phyloP scores from a whole-genome alignment of 2,888 invertebrate species.

The Exocentrus adspersus region DNA sequence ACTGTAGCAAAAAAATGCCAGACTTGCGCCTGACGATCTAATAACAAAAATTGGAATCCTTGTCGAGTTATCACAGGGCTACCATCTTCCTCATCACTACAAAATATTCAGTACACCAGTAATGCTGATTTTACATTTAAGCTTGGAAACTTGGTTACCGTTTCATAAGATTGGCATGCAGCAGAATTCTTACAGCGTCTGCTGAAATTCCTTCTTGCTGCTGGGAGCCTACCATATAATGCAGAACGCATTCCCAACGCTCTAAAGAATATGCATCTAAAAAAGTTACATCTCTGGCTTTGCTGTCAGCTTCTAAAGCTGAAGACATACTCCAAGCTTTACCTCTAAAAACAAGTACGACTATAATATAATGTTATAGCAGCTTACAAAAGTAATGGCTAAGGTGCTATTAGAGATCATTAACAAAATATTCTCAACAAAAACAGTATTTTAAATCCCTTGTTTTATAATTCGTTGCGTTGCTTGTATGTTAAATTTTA shows the following conservation, averaged over 20 bases:
- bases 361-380: too few relatives aligned
- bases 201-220: constrained; percentile 92
- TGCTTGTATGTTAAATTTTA: too few relatives aligned
- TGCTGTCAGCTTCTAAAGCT: constrained; percentile 84
- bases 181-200: constrained; percentile 92
- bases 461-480: too few relatives aligned
- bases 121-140: not conserved
- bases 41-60: constrained; percentile 95
- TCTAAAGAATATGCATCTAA: constrained; percentile 92
- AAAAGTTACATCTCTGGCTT: constrained; percentile 86
- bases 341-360: constrained; percentile 75
- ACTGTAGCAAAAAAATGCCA: constrained; percentile 98
- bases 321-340: constrained; percentile 89
- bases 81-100: constrained; percentile 81
- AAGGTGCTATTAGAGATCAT: too few relatives aligned
- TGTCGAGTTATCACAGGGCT: constrained; percentile 90
- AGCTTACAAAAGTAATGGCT: too few relatives aligned
- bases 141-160: constrained; percentile 63
- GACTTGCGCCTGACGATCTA: constrained; percentile 93
- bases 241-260: constrained; percentile 96
- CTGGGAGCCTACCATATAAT: constrained; percentile 94
- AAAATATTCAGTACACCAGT: constrained; percentile 27
- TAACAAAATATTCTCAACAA: too few relatives aligned
- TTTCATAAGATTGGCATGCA: constrained; percentile 94
- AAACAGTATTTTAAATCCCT: too few relatives aligned